These are phyloP conservation scores for Diaprepes abbreviatus DNA, from an alignment of 2,888 invertebrate genomes.

Conservation along the genomic window DNA sequence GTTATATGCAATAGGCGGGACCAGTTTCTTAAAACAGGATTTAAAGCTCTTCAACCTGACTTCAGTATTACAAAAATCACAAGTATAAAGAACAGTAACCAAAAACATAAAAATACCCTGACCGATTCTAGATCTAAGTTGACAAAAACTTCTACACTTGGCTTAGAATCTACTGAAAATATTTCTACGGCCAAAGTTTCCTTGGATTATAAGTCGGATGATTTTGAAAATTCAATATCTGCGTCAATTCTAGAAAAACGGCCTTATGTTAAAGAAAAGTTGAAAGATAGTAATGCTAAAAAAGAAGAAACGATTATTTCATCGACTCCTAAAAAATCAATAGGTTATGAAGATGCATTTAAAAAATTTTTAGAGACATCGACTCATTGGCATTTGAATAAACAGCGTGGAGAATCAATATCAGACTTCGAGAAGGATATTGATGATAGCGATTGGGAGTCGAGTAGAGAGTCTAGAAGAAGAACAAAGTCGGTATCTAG, in stretches of 20 bases:
- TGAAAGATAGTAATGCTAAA: background rate
- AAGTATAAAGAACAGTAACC: too few species aligned
- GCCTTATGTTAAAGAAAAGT: background rate
- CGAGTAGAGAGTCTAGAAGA: background rate
- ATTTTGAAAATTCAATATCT: conserved; percentile 23
- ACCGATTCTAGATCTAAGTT: background rate
- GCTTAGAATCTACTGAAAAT: background rate
- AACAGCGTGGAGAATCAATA: background rate
- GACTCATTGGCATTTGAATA: background rate
- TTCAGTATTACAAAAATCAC: too few species aligned
- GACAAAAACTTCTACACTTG: background rate
- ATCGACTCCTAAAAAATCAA: background rate
- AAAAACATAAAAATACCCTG: too few species aligned
- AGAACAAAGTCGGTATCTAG: conserved; percentile 11
- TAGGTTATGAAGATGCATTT: conserved; percentile 24
- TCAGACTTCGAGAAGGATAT: conserved; percentile 1
- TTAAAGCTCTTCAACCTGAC: too few species aligned
- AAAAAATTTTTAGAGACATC: conserved; percentile 8
- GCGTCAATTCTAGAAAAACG: conserved; percentile 10
- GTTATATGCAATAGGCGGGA: too few species aligned
- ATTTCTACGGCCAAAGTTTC: background rate
- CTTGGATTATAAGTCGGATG: background rate
- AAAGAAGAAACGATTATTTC: background rate
- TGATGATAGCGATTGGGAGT: background rate
- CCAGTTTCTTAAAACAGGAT: too few species aligned